Conservation (phyloP, 2,113 vertebrate genomes). For the Channa maculata region DNA sequence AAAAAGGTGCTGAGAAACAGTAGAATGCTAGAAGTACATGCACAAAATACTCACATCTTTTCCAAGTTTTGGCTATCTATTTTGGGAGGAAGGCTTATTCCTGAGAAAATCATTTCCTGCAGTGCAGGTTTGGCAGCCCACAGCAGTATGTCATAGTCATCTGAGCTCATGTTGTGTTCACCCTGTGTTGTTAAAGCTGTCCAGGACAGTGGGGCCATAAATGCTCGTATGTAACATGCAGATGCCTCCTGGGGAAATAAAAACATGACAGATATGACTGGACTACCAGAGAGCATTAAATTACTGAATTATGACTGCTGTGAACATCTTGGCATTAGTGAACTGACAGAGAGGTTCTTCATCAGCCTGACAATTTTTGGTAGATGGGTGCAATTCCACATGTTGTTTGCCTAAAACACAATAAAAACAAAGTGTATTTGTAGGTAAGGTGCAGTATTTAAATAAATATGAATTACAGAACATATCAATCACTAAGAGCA, state of each 20-base stretch:
- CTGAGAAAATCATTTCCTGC: constrained; percentile 4
- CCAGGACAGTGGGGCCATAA: constrained; percentile 72
- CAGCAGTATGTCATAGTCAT: constrained; percentile 59
- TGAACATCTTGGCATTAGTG: neutral
- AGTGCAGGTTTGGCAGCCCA: constrained; percentile 58
- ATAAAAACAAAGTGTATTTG: neutral
- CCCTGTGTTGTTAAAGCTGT: constrained; percentile 21
- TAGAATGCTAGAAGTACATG: neutral
- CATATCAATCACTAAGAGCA: neutral
- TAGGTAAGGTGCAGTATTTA: neutral
- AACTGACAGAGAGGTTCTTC: constrained; percentile 70
- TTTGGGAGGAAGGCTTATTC: constrained; percentile 41
- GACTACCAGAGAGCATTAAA: neutral
- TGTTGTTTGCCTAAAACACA: constrained; percentile 39
- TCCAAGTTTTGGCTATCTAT: constrained; percentile 17
- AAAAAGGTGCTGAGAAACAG: neutral
- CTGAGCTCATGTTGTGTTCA: constrained; percentile 26
- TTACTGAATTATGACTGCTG: neutral
- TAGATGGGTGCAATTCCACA: constrained; percentile 63
- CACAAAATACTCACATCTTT: constrained; percentile 56
- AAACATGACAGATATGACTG: neutral
- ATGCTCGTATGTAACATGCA: constrained; percentile 70
- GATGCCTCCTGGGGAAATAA: constrained; percentile 39
- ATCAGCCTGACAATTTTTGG: constrained; percentile 61
- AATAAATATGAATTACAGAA: neutral